These are phyloP conservation scores for Drymodes brunneopygia DNA, from an alignment of 2,113 vertebrate genomes.

Conservation along the genomic window DNA sequence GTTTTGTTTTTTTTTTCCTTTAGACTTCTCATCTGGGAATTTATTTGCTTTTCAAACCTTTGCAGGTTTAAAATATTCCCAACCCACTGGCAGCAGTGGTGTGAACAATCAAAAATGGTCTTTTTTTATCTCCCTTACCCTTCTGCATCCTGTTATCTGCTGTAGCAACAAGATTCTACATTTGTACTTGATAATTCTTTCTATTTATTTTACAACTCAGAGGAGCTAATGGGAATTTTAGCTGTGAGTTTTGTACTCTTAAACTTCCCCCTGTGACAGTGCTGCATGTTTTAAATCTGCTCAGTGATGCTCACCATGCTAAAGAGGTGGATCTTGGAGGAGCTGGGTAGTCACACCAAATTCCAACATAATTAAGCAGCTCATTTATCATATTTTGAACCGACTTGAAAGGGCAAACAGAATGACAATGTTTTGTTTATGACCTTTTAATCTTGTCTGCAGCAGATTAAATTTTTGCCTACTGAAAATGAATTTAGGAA, in stretches of 20 bases:
- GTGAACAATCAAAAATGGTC: background rate
- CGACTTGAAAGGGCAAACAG: conserved; percentile 3
- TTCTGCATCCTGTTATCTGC: background rate
- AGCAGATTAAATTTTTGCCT: conserved; percentile 33
- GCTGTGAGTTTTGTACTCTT: background rate
- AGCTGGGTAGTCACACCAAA: background rate
- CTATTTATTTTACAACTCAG: background rate
- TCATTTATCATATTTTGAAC: background rate
- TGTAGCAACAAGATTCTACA: background rate
- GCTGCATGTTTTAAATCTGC: background rate
- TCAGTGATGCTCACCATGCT: background rate
- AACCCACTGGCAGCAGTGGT: background rate
- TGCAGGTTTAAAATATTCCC: background rate
- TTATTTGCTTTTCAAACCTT: background rate
- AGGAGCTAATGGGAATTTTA: background rate
- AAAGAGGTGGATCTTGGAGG: background rate
- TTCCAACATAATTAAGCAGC: background rate
- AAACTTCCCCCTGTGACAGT: background rate
- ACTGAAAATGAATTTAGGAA: conserved; percentile 2
- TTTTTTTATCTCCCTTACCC: background rate
- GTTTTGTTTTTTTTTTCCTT: background rate
- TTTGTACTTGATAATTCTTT: background rate
- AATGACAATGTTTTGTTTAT: conserved; percentile 16
- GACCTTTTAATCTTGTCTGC: conserved; percentile 53
- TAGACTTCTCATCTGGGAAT: background rate